Percentiles rank a stretch among this genome's conserved stretches.
These are phyloP conservation scores for Philypnodon macrostomus DNA, from an alignment of 2,797 vertebrate species.

Conservation along the genomic window DNA sequence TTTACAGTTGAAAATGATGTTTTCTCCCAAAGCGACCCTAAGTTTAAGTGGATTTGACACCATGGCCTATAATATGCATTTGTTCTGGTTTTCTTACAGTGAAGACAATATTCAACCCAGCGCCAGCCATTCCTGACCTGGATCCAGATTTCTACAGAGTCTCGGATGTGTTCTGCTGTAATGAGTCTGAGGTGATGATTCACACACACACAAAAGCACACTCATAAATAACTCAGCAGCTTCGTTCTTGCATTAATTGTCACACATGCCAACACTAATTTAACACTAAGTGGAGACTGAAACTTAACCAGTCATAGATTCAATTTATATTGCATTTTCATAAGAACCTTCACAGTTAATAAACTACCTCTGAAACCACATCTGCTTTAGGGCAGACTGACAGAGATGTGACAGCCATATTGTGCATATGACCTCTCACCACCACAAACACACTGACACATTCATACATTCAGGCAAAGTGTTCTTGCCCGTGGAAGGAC, in stretches of 20 bases:
- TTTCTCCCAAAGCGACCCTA: slow-evolving; percentile 9
- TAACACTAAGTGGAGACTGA: slow-evolving; percentile 13
- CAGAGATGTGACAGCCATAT: too few relatives aligned
- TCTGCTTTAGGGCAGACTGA: too few relatives aligned
- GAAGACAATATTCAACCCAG: slow-evolving; percentile 95
- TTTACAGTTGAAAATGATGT: slow-evolving; percentile 12
- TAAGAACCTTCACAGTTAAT: too few relatives aligned
- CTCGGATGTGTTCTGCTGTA: slow-evolving; percentile 96
- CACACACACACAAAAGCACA: slow-evolving; percentile 24
- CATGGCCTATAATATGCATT: slow-evolving; percentile 8
- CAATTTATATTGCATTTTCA: too few relatives aligned
- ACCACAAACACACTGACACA: too few relatives aligned
- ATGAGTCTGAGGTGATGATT: slow-evolving; percentile 91
- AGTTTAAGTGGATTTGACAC: slow-evolving; percentile 16
- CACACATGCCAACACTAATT: slow-evolving; percentile 17
- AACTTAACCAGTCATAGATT: slow-evolving; percentile 8
- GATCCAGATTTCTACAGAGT: slow-evolving; percentile 84
- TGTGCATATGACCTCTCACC: too few relatives aligned
- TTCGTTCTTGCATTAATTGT: slow-evolving; percentile 26
- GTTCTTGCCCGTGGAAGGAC: too few relatives aligned
- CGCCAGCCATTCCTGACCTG: slow-evolving; percentile 86
- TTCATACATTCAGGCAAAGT: too few relatives aligned
- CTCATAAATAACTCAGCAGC: slow-evolving; percentile 19
- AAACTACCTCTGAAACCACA: too few relatives aligned
- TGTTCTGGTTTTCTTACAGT: slow-evolving; percentile 74